Conservation (phyloP, 2,113 vertebrate species). For the Calypte anna region DNA sequence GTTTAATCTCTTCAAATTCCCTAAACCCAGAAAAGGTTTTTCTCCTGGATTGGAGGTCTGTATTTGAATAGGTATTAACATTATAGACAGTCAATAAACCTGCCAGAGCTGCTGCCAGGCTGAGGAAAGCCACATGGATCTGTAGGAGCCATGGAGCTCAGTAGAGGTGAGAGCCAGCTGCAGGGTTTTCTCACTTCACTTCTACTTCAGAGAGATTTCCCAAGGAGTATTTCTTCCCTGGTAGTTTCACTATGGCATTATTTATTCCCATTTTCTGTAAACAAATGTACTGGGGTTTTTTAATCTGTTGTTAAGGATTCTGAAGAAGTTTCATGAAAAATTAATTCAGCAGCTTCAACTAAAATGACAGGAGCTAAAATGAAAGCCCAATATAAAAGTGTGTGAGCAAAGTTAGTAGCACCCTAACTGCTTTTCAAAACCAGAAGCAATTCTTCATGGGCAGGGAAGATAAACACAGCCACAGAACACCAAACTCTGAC, state of each 20-base stretch:
- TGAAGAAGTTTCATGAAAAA: background rate
- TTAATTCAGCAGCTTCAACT: background rate
- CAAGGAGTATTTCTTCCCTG: background rate
- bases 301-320: background rate
- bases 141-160: rapidly evolving
- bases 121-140: rapidly evolving
- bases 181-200: background rate
- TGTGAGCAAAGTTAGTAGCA: background rate
- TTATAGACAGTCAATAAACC: background rate
- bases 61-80: background rate
- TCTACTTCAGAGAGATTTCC: background rate
- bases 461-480: background rate
- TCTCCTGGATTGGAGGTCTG: background rate
- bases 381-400: background rate
- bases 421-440: background rate
- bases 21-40: background rate
- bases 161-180: background rate
- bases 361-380: background rate
- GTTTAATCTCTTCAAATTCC: background rate
- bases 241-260: background rate
- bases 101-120: background rate
- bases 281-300: rapidly evolving
- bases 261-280: background rate
- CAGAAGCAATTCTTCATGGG: background rate
- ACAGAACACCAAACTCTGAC: background rate